These are phyloP conservation scores for Bradynema listronoti DNA, from an alignment of 1,140 invertebrate species.

Conservation along the genomic window DNA sequence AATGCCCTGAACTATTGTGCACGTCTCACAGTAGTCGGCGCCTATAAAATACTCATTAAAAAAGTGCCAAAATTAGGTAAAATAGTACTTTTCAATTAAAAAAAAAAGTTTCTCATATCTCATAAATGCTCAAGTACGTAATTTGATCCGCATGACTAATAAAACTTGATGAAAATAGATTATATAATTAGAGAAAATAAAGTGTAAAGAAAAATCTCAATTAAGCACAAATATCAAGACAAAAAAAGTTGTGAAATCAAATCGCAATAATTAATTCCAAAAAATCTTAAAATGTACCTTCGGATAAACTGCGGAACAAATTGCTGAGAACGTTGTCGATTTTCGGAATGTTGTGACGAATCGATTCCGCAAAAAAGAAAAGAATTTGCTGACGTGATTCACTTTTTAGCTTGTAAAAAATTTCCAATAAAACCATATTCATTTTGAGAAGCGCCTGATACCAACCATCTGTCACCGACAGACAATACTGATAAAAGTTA, in stretches of 20 bases:
- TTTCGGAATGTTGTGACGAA: conserved; percentile 21
- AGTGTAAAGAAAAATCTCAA: too few species aligned
- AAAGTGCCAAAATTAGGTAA: background rate
- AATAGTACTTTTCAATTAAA: too few species aligned
- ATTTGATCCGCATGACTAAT: too few species aligned
- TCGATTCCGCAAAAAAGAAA: conserved; percentile 25
- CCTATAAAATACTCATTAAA: conserved; percentile 14
- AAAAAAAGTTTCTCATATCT: too few species aligned
- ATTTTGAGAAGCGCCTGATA: conserved; percentile 21
- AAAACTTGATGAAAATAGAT: too few species aligned
- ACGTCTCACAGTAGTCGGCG: conserved; percentile 29
- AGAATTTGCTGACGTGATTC: conserved; percentile 18
- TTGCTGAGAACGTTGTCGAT: conserved; percentile 23
- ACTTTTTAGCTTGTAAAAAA: conserved; percentile 19
- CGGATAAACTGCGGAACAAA: conserved; percentile 26
- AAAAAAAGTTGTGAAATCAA: background rate
- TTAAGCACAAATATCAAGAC: too few species aligned
- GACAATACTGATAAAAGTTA: too few species aligned
- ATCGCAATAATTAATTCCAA: background rate
- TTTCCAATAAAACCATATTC: conserved; percentile 27
- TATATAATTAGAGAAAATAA: too few species aligned
- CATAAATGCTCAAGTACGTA: too few species aligned
- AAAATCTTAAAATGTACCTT: conserved; percentile 18
- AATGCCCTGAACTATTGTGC: conserved; percentile 18
- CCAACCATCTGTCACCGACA: conserved; percentile 21